Base-by-base conservation (phyloP, 2,888 invertebrate genomes). In the Craniophora ligustri region DNA sequence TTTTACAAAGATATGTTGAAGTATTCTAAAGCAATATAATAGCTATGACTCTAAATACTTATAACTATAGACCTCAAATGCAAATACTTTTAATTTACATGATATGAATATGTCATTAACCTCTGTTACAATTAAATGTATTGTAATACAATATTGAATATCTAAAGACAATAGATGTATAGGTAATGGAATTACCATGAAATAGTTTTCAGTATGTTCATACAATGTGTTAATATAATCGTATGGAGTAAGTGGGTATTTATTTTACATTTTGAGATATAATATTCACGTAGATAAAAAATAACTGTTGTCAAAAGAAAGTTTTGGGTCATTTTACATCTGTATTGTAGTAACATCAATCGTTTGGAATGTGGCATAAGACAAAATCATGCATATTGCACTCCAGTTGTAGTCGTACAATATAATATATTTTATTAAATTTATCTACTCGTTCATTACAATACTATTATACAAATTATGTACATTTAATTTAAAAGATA, bases 41-140 rank as follows among this genome's bases (percentile, higher is more conserved):
- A 91, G 87, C 91, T 93, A 91, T 91, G 92, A 90, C 89, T 91
- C 90, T 92, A 92, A 90, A 87, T 84, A 87, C 92, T 91, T 92
- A 92, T 78, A 89, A 81, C 91, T 92, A 92, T 87, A 92, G 92
- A 92, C 92, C 92, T 93, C 92, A 93, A 93, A 92, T 93, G 93
- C 93, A 92, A 92, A 92, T 92, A 93, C 91, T 92, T 91, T 87
- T 85, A 91, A 90, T 92, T 91, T 92, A 93, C 92, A 92, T 92
- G 93, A 93, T 93, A 93, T 93, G 93, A 92, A 92, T 92, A 91
- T 90, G 91, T 91, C 90, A 89, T 90, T 91, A 88, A 91, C 89
- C 87, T 91, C 90, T 88, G 90, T 89, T 88, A 88, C 84, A 84
- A 82, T 89, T 88, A 85, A 83, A 85, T 78, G 68, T 73, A 73